phyloP scores from a whole-genome alignment of 1,140 invertebrate species.

The Drosophila sturtevanti region DNA sequence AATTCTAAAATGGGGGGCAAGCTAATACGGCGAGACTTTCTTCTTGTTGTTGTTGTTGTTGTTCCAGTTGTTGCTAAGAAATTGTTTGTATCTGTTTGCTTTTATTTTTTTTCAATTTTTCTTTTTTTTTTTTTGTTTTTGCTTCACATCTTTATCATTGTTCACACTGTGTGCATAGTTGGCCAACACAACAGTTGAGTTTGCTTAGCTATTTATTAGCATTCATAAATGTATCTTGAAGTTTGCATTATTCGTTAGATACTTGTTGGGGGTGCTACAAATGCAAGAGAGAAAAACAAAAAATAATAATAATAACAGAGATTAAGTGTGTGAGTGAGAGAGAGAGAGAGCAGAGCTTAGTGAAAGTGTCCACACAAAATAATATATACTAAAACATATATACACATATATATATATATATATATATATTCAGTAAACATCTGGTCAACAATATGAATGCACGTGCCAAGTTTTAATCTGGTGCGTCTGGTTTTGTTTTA shows the following conservation, averaged over 20 bases:
- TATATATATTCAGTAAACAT: background rate
- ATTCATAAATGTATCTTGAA: conserved; percentile 57
- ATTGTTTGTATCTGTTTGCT: too few relatives aligned
- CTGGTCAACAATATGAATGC: conserved; percentile 7
- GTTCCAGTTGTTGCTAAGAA: too few relatives aligned
- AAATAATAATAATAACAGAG: background rate
- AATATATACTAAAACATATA: background rate
- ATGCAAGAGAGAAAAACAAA: background rate
- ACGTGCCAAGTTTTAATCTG: conserved; percentile 1
- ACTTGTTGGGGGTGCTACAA: conserved; percentile 10
- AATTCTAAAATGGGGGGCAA: conserved; percentile 52
- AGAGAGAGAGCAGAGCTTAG: background rate
- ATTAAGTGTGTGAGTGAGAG: background rate
- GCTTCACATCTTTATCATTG: conserved; percentile 63
- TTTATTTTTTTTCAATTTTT: background rate
- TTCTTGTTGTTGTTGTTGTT: conserved; percentile 4
- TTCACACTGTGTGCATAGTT: conserved; percentile 26
- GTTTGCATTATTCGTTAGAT: conserved; percentile 38
- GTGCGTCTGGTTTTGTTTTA: conserved; percentile 4
- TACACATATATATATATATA: background rate
- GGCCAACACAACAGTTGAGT: conserved; percentile 13
- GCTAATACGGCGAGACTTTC: conserved; percentile 41
- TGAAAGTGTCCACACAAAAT: conserved; percentile 44
- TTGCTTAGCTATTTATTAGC: conserved; percentile 34
- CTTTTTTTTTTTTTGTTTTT: conserved; percentile 32